These are phyloP conservation scores for Ophonus ardosiacus DNA, from an alignment of 2,888 invertebrate species.

Conservation along the genomic window DNA sequence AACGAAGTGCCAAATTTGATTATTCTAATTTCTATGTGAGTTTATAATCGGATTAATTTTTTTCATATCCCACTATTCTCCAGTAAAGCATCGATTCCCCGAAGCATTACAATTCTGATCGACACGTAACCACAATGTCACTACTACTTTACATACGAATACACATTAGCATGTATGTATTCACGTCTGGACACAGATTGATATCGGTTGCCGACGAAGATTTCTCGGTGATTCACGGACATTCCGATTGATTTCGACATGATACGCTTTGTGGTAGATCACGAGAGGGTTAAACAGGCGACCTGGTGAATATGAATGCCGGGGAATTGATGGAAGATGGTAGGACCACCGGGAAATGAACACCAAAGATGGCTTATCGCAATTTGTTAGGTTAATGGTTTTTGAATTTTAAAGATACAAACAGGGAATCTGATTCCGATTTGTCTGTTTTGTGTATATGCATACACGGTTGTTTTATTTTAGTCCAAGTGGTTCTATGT, in stretches of 20 bases:
- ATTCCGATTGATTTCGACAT: conserved; percentile 32
- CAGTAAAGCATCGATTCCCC: not conserved
- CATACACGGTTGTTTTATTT: not conserved
- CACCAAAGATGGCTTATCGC: conserved; percentile 21
- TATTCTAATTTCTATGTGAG: too few species aligned
- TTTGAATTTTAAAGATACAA: not conserved
- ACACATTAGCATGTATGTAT: conserved; percentile 61
- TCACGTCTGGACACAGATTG: conserved; percentile 60
- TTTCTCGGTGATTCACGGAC: conserved; percentile 20
- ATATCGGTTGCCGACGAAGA: conserved; percentile 45
- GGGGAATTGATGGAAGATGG: conserved; percentile 12
- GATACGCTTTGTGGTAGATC: not conserved
- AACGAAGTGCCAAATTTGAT: too few species aligned
- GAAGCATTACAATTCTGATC: conserved; percentile 7
- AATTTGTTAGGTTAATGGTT: conserved; percentile 39
- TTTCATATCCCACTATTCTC: not conserved
- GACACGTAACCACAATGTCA: conserved; percentile 51
- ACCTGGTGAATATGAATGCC: conserved; percentile 26
- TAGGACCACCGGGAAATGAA: conserved; percentile 26
- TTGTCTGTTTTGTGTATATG: not conserved
- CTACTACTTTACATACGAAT: conserved; percentile 61
- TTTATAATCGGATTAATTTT: not conserved
- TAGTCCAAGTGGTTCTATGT: not conserved
- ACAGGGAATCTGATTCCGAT: not conserved
- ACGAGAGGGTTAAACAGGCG: conserved; percentile 24